Conservation (phyloP, 1,140 invertebrate species). For the Nebria ingens region DNA sequence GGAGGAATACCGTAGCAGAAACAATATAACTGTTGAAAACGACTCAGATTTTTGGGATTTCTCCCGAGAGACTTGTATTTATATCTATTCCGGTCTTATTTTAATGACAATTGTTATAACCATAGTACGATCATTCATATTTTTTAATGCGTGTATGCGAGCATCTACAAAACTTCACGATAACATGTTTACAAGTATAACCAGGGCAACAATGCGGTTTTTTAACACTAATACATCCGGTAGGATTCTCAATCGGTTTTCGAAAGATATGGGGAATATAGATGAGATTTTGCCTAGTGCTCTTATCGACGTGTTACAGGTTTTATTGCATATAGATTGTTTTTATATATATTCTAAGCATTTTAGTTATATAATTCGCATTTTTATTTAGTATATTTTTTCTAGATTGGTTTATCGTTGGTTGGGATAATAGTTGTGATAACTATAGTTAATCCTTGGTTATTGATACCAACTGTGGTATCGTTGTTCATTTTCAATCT, state of each 20-base stretch:
- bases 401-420: slow-evolving; percentile 55
- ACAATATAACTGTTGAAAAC: background rate
- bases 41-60: background rate
- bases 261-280: slow-evolving; percentile 76
- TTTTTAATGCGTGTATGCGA: slow-evolving; percentile 48
- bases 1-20: background rate
- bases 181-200: slow-evolving; percentile 64
- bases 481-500: slow-evolving; percentile 54
- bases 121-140: slow-evolving; percentile 36
- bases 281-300: slow-evolving; percentile 73
- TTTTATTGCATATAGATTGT: slow-evolving; percentile 60
- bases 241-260: slow-evolving; percentile 67
- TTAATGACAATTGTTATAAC: slow-evolving; percentile 31
- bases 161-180: slow-evolving; percentile 57
- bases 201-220: slow-evolving; percentile 67
- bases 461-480: slow-evolving; percentile 56
- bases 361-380: slow-evolving; percentile 56
- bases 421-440: slow-evolving; percentile 56
- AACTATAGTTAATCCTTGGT: slow-evolving; percentile 62
- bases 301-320: slow-evolving; percentile 42
- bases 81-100: slow-evolving; percentile 36
- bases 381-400: slow-evolving; percentile 36
- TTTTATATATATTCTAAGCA: slow-evolving; percentile 68
- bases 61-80: slow-evolving; percentile 22
- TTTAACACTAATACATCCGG: slow-evolving; percentile 72